Percentiles rank a stretch among this genome's conserved stretches.
Conservation (phyloP, 1,140 invertebrate species). For the Drosophila ficusphila region DNA sequence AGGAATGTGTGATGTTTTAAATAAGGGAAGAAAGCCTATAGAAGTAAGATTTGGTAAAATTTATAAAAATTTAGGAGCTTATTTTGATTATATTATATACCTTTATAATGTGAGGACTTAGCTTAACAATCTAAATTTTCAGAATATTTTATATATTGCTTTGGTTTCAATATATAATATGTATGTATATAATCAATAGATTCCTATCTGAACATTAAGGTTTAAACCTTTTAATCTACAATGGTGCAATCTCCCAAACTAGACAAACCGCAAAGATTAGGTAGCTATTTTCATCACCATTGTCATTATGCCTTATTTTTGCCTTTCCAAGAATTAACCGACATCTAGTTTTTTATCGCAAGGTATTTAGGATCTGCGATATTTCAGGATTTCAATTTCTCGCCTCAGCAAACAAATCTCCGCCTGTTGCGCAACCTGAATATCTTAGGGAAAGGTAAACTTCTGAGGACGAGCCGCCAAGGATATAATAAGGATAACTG, state of each 20-base stretch:
- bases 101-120: too few species aligned
- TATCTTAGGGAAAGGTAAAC: slow-evolving; percentile 7
- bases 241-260: not conserved
- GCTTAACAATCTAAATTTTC: too few species aligned
- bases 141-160: too few species aligned
- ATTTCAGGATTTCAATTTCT: slow-evolving; percentile 52
- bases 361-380: slow-evolving; percentile 28
- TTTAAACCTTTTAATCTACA: not conserved
- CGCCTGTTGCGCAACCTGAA: slow-evolving; percentile 61
- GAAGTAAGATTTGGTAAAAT: not conserved
- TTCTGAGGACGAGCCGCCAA: slow-evolving; percentile 54
- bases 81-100: too few species aligned
- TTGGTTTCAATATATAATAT: too few species aligned
- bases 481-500: slow-evolving; percentile 28
- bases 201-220: not conserved
- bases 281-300: not conserved
- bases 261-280: not conserved
- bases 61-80: too few species aligned
- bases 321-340: slow-evolving; percentile 14
- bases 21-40: not conserved
- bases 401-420: slow-evolving; percentile 33
- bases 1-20: not conserved
- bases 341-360: slow-evolving; percentile 9
- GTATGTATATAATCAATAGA: too few species aligned
- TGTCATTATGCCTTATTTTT: not conserved